These are phyloP conservation scores for Pissodes strobi DNA, from an alignment of 1,140 invertebrate species.

Conservation along the genomic window DNA sequence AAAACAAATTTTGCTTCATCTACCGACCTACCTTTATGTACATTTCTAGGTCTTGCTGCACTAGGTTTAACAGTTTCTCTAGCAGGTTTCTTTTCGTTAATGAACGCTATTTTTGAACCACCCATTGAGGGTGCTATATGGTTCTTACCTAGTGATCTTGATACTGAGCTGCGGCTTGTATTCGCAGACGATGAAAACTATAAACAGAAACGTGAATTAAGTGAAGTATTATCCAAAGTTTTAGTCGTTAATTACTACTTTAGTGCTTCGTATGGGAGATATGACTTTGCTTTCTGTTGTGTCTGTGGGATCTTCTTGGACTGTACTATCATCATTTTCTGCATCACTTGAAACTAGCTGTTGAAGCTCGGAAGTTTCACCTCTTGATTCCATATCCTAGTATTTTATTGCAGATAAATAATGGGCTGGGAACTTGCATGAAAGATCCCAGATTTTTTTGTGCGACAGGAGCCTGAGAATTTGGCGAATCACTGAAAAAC, in stretches of 20 bases:
- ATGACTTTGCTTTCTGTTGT: conserved; percentile 52
- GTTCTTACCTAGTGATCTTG: conserved; percentile 36
- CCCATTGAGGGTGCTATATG: conserved; percentile 27
- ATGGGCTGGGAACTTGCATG: no score
- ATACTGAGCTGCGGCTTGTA: conserved; percentile 53
- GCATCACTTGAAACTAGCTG: conserved; percentile 55
- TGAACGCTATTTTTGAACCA: conserved; percentile 55
- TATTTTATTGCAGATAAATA: no score
- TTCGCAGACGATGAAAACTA: conserved; percentile 54
- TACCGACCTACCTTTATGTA: conserved; percentile 59
- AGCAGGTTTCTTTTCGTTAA: conserved; percentile 63
- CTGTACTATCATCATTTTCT: conserved; percentile 55
- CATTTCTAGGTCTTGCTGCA: conserved; percentile 56
- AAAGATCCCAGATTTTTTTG: no score
- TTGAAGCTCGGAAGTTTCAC: conserved; percentile 54
- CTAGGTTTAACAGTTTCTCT: conserved; percentile 53
- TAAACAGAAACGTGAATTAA: conserved; percentile 10
- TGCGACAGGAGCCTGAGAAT: no score
- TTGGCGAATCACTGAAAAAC: no score
- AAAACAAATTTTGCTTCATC: no score
- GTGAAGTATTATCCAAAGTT: background rate
- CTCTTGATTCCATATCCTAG: conserved; percentile 55
- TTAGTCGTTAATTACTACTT: conserved; percentile 41
- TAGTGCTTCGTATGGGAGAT: conserved; percentile 53
- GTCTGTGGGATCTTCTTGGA: conserved; percentile 52